Base-by-base conservation (phyloP, 2,888 invertebrate species). In the Sinopyrophorus schimmeli region DNA sequence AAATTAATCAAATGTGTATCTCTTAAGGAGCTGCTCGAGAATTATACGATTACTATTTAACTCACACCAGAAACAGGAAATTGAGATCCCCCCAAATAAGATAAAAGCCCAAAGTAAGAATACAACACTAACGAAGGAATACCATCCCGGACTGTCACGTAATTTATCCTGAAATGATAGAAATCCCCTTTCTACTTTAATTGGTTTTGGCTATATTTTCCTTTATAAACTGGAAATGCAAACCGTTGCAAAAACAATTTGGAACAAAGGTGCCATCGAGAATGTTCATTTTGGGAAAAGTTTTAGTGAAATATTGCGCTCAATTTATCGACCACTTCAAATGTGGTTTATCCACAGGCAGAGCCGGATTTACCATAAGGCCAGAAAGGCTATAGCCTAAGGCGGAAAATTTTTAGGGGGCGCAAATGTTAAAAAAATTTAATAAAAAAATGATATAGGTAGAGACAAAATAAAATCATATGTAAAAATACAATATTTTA, bases 251-350 rank as follows among this genome's bases (percentile, higher is more conserved):
- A 15, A 9, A 9, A 14, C 15, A 24, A 21, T 35, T 10, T 23
- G 24, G 21, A 35, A 35, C 24, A 24, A 35, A 35, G 5, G 35
- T 24, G 12, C 35, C 24, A 16, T 24, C 16, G 21, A 24, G 24
- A 35, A 35, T 15, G 24, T 14, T 35, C 35, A 35, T 35, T 35
- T 35, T 18, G 18, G 18, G 32, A 35, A 24, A 15, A 15, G 11
- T 24, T 35, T 35, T 35, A 16, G 35, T 9, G 14, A 24, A 21
- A 35, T 16, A 24, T 35, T 35, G 35, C 35, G 35, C 35, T 24
- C 23, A 35, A 35, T 24, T 35, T 35, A 35, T 35, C 35, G 35
- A 35, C 35, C 35, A 21, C 20, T 32, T 32, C 18, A 32, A 32
- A 32, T 24, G 24, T 24, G 16, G 23, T n/a, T n/a, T n/a, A n/a